Evolutionary conservation across 2,888 invertebrate genomes (phyloP).

Genomic region (Cepaea hortensis): DNA sequence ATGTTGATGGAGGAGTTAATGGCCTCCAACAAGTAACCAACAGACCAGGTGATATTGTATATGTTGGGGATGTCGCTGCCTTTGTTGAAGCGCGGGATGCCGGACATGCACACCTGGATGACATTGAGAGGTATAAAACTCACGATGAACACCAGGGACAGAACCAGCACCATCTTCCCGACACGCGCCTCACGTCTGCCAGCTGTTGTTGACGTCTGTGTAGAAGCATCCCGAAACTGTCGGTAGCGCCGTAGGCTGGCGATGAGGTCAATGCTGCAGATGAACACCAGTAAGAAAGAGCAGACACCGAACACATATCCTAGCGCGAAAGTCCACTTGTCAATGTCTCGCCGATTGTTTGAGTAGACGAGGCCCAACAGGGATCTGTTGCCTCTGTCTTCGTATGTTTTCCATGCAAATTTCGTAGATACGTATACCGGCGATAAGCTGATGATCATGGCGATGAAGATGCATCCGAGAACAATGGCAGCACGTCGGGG

Average conservation of each 20-base stretch:
- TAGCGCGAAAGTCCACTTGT: not conserved
- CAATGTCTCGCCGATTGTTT: slow-evolving; percentile 4
- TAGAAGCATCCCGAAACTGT: not conserved
- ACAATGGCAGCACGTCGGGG: not conserved
- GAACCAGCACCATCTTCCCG: slow-evolving; percentile 1
- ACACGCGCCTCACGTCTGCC: not conserved
- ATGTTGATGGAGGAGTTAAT: slow-evolving; percentile 1
- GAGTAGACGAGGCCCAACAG: not conserved
- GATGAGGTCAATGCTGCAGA: not conserved
- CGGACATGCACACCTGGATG: slow-evolving; percentile 14
- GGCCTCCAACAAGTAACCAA: slow-evolving; percentile 1
- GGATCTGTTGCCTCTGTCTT: not conserved
- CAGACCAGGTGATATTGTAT: slow-evolving; percentile 9
- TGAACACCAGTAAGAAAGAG: not conserved
- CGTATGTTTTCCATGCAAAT: not conserved
- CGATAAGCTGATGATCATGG: not conserved
- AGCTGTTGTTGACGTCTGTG: not conserved
- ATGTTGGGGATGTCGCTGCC: slow-evolving; percentile 14
- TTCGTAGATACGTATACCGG: not conserved
- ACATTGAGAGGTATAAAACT: slow-evolving; percentile 14
- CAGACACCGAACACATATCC: not conserved
- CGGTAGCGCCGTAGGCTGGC: not conserved
- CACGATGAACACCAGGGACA: slow-evolving; percentile 4
- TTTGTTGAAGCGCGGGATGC: slow-evolving; percentile 10
- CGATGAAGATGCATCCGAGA: not conserved